Evolutionary conservation across 1,140 invertebrate genomes (phyloP).

Genomic region (Telenomus remus): DNA sequence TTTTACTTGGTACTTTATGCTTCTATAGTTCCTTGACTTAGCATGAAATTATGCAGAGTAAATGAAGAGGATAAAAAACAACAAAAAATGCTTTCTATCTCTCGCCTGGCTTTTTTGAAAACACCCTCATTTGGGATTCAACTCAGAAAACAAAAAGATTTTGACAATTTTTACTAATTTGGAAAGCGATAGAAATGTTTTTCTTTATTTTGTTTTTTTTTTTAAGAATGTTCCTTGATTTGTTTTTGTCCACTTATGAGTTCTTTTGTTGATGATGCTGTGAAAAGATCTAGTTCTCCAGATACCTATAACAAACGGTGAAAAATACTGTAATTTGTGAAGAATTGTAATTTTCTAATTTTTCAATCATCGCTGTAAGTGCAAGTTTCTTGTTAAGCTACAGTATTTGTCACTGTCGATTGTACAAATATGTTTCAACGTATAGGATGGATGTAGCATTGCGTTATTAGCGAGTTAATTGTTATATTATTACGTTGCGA

Average conservation of each 20-base stretch:
- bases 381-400: slow-evolving; percentile 9
- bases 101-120: slow-evolving; percentile 1
- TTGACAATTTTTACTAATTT: too few relatives aligned
- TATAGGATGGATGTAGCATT: slow-evolving; percentile 2
- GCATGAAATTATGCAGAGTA: slow-evolving; percentile 9
- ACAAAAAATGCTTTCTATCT: slow-evolving; percentile 24
- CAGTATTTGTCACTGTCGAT: slow-evolving; percentile 13
- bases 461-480: neutral
- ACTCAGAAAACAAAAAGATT: too few relatives aligned
- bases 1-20: slow-evolving; percentile 39
- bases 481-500: neutral
- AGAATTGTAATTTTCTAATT: slow-evolving; percentile 15
- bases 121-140: neutral
- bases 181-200: too few relatives aligned
- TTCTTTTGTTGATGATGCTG: too few relatives aligned
- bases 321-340: slow-evolving; percentile 8
- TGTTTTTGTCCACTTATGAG: too few relatives aligned
- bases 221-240: too few relatives aligned
- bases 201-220: too few relatives aligned
- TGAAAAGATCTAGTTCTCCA: too few relatives aligned
- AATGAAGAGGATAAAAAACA: slow-evolving; percentile 9
- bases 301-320: slow-evolving; percentile 5
- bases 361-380: slow-evolving; percentile 15
- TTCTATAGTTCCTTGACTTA: slow-evolving; percentile 48
- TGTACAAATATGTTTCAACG: slow-evolving; percentile 7